Evolutionary conservation across 2,797 vertebrate species (phyloP).

Genomic region (Gambusia yucatana): DNA sequence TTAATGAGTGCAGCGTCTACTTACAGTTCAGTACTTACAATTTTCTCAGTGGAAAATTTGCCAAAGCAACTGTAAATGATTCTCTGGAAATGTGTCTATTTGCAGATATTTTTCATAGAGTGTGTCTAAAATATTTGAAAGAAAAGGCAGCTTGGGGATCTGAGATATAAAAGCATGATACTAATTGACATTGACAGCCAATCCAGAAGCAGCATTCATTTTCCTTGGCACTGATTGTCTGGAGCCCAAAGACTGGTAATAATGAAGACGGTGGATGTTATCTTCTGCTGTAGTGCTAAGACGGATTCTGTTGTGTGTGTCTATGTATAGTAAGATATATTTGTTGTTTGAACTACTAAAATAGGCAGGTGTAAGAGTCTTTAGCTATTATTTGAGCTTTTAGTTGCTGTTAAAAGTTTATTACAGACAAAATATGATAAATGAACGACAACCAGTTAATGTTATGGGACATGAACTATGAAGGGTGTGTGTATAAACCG

Average conservation of each 20-base stretch:
- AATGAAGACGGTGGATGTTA: too few species aligned
- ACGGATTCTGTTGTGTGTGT: too few species aligned
- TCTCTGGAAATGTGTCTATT: background rate
- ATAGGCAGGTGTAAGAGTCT: background rate
- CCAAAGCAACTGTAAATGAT: background rate
- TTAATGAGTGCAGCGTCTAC: background rate
- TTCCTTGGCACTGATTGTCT: too few species aligned
- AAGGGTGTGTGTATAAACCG: background rate
- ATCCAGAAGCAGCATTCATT: too few species aligned
- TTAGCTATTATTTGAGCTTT: background rate
- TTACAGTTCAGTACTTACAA: background rate
- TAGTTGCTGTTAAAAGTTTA: background rate
- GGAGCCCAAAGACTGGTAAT: too few species aligned
- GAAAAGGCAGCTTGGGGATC: background rate
- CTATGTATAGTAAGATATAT: background rate
- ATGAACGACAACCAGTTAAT: background rate
- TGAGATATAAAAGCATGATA: background rate
- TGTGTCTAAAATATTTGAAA: background rate
- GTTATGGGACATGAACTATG: background rate
- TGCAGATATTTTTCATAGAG: background rate
- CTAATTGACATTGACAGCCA: background rate
- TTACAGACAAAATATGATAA: background rate
- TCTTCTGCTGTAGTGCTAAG: too few species aligned
- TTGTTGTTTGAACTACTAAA: background rate
- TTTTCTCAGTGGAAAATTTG: background rate